These are phyloP conservation scores for Irena cyanogastra DNA, from an alignment of 2,113 vertebrate species.

Conservation along the genomic window DNA sequence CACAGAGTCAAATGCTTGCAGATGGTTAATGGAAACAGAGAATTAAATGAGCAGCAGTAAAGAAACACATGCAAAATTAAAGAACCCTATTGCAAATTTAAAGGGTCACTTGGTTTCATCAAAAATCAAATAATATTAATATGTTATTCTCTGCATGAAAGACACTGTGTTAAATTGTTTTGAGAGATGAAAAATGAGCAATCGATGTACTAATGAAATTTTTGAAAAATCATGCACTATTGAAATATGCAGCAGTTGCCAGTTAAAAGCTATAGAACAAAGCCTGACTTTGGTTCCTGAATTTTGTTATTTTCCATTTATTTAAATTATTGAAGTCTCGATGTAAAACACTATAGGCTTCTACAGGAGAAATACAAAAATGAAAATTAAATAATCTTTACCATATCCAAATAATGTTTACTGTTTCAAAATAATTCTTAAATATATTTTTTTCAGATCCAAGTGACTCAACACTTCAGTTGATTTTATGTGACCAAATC, in stretches of 20 bases:
- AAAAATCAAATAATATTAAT: constrained; percentile 79
- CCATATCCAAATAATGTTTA: background rate
- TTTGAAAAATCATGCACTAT: constrained; percentile 68
- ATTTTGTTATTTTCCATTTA: constrained; percentile 27
- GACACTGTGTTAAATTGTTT: constrained; percentile 74
- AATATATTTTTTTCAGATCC: background rate
- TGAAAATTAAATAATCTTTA: background rate
- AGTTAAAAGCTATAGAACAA: constrained; percentile 8
- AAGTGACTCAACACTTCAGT: background rate
- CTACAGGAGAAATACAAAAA: background rate
- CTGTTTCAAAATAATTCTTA: background rate
- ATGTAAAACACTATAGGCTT: background rate
- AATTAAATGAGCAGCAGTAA: constrained; percentile 79
- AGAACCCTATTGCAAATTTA: constrained; percentile 74
- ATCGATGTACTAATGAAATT: constrained; percentile 73
- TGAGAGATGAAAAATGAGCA: constrained; percentile 73
- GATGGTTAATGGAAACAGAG: constrained; percentile 80
- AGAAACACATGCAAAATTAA: constrained; percentile 79
- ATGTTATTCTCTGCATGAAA: constrained; percentile 74
- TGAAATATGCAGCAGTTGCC: constrained; percentile 56
- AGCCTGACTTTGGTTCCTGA: background rate
- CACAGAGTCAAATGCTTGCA: constrained; percentile 74
- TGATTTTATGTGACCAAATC: background rate
- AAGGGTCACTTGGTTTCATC: constrained; percentile 78
- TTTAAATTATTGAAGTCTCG: background rate